phyloP scores from a whole-genome alignment of 1,140 invertebrate species.

The Eriosoma lanigerum region DNA sequence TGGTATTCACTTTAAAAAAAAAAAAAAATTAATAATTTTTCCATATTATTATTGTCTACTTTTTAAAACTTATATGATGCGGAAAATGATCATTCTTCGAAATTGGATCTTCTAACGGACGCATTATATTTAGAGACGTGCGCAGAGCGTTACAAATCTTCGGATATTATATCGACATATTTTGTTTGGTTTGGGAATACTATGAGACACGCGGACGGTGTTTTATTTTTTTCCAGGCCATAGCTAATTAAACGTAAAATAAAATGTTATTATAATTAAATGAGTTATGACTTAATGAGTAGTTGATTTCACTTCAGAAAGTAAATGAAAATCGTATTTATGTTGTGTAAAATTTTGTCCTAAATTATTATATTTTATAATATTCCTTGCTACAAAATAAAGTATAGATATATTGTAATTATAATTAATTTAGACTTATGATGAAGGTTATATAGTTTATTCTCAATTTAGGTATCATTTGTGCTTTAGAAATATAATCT shows the following conservation, averaged over 20 bases:
- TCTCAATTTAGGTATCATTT: no score
- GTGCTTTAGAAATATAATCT: no score
- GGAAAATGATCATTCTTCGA: neutral
- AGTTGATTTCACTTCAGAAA: conserved; percentile 8
- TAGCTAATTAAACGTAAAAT: neutral
- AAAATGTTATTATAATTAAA: neutral
- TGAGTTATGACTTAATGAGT: no score
- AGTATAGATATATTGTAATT: no score
- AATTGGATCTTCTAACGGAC: neutral
- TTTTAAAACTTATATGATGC: neutral
- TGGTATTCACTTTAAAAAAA: neutral
- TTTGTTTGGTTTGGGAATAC: neutral
- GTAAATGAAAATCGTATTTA: conserved; percentile 1
- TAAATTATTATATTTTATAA: no score
- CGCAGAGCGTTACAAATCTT: conserved; percentile 8
- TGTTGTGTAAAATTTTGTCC: no score
- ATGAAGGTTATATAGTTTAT: no score
- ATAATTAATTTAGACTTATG: no score
- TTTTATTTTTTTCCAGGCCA: neutral
- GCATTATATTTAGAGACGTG: neutral
- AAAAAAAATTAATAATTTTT: neutral
- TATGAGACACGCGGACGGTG: neutral
- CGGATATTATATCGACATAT: neutral
- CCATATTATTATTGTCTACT: no score
- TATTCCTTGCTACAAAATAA: no score